phyloP scores from a whole-genome alignment of 2,888 invertebrate genomes.

The Drosophila kokeensis region DNA sequence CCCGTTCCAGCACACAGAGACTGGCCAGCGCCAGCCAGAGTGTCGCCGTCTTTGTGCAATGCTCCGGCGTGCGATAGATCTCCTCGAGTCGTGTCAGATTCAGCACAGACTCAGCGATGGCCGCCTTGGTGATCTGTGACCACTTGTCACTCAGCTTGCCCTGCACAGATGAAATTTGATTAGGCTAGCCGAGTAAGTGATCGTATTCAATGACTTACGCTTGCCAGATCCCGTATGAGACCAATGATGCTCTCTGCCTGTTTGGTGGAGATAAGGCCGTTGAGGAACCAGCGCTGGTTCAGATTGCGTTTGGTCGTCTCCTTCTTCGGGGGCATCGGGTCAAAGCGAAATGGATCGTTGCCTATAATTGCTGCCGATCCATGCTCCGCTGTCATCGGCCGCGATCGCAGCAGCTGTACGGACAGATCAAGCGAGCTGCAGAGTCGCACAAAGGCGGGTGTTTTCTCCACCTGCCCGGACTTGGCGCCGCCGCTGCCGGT shows the following conservation, averaged over 20 bases:
- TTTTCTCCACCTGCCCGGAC: conserved; percentile 86
- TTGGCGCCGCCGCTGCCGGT: conserved; percentile 13
- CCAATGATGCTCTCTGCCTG: conserved; percentile 95
- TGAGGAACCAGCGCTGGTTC: conserved; percentile 92
- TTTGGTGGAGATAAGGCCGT: conserved; percentile 93
- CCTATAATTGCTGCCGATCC: not conserved
- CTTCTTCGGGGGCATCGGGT: conserved; percentile 72
- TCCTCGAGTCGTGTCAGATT: conserved; percentile 93
- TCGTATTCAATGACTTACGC: conserved; percentile 87
- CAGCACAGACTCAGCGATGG: conserved; percentile 94
- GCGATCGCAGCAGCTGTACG: conserved; percentile 80
- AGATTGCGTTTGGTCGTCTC: conserved; percentile 82
- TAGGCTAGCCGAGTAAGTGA: too few relatives aligned
- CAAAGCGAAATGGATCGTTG: conserved; percentile 73
- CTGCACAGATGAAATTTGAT: conserved; percentile 85
- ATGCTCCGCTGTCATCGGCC: conserved; percentile 54
- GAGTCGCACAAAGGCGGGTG: conserved; percentile 82
- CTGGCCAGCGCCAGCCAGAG: conserved; percentile 97
- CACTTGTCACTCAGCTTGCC: conserved; percentile 94
- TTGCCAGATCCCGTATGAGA: conserved; percentile 95
- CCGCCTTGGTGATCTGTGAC: conserved; percentile 94
- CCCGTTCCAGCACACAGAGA: conserved; percentile 95
- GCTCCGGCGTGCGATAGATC: conserved; percentile 89
- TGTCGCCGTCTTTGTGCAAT: conserved; percentile 93
- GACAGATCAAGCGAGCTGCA: conserved; percentile 84